phyloP scores from a whole-genome alignment of 2,113 vertebrate species.

The Menura novaehollandiae region DNA sequence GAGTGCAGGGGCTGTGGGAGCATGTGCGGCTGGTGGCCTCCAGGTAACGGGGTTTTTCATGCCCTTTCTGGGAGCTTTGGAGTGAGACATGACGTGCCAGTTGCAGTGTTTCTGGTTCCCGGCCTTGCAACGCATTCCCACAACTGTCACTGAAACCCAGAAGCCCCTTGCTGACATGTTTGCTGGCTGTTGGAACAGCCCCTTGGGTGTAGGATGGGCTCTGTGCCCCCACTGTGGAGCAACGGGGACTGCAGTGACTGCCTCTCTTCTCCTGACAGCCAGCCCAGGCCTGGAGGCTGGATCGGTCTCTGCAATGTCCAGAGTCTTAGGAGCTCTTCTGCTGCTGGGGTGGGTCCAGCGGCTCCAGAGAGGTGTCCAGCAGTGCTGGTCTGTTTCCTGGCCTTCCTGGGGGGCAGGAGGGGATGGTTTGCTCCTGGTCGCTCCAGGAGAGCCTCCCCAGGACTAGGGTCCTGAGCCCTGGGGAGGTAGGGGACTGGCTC shows the following conservation, averaged over 20 bases:
- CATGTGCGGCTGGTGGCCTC: accelerated
- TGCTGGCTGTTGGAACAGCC: accelerated
- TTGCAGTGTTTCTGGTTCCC: neutral
- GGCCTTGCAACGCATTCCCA: neutral
- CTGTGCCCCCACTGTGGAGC: accelerated
- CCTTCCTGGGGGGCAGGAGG: neutral
- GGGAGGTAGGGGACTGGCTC: neutral
- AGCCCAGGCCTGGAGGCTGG: neutral
- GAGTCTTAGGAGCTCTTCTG: neutral
- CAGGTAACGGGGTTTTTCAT: accelerated
- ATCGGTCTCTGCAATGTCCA: neutral
- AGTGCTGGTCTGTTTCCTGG: accelerated
- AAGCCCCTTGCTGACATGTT: neutral
- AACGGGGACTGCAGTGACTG: accelerated
- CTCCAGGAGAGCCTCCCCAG: neutral
- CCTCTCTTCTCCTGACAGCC: too few relatives aligned
- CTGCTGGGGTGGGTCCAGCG: neutral
- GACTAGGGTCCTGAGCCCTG: neutral
- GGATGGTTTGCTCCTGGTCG: neutral
- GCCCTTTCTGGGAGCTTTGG: neutral
- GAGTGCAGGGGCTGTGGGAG: neutral
- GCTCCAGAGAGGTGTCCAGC: neutral
- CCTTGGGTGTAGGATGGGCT: accelerated
- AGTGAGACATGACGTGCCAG: accelerated
- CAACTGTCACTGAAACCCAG: accelerated